Base-by-base conservation (phyloP, 2,888 invertebrate species). In the Cephus pulcher region DNA sequence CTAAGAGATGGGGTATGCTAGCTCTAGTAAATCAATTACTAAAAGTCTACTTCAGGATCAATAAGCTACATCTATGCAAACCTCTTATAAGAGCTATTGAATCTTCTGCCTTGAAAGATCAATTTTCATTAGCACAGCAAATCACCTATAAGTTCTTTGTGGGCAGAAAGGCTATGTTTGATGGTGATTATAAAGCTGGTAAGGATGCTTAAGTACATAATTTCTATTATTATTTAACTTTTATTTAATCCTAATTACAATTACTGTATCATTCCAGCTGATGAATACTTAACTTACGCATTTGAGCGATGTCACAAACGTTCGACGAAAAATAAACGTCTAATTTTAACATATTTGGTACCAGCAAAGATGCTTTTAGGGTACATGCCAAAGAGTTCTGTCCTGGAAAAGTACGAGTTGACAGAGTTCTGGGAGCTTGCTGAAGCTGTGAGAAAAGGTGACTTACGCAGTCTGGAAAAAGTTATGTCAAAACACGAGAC, bases 291-390 rank as follows among this genome's bases (percentile, higher is more conserved):
- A 34, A 95, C 97, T 0, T 99, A 96, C 92, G 98, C 99, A 0
- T 99, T 99, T 91, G 95, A 96, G 89, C 95, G 97, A 88, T 99
- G 99, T 87, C 97, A 98, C 85, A 94, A 93, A 80, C 93, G 94
- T 77, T 96, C 96, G 80, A 94, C 93, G 78, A 96, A 95, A 88
- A 99, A 99, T 91, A 99, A 99, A 89, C 93, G 97, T 80, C 93
- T 98, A 71, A 98, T 99, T 87, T 93, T 99, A 11, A 98, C 98
- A 78, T 99, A 99, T 91, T 93, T 99, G 76, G 96, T 98, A 69
- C 99, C 99, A 1, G 98, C 99, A 0, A 98, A 98, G 93, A 99
- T 99, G 98, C 93, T 99, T 76, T 93, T 99, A 80, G 99, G 99
- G 1, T 97, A 95, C 88, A 97, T 99, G 95, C 99, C 99, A n/a